Evolutionary conservation across 2,888 invertebrate genomes (phyloP).

Genomic region (Leuctra nigra): DNA sequence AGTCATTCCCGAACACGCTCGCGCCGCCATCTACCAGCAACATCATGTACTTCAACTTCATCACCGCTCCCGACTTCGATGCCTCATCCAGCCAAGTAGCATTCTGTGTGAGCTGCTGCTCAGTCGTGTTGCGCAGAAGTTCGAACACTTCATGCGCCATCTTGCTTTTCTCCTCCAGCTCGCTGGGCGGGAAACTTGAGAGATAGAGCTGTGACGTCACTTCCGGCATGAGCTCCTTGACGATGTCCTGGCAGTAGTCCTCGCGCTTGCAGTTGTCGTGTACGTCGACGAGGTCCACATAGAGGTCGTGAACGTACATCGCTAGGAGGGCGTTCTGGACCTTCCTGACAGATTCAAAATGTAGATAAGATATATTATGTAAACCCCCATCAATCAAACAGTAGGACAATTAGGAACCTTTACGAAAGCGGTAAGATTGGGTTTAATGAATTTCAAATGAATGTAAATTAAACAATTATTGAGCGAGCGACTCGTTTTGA

Average conservation of each 20-base stretch:
- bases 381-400: too few species aligned
- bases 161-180: not conserved
- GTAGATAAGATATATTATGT: too few species aligned
- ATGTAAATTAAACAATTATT: too few species aligned
- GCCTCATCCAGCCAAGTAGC: constrained; percentile 19
- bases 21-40: constrained; percentile 19
- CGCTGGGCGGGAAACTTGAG: constrained; percentile 21
- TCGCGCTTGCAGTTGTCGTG: constrained; percentile 17
- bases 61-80: not conserved
- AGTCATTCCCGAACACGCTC: constrained; percentile 11
- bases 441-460: too few species aligned
- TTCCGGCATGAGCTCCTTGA: constrained; percentile 27
- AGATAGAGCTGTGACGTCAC: constrained; percentile 28
- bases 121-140: not conserved
- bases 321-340: constrained; percentile 33
- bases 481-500: too few species aligned
- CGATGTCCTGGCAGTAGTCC: constrained; percentile 25
- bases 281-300: constrained; percentile 31
- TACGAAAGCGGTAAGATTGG: too few species aligned
- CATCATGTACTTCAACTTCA: constrained; percentile 16
- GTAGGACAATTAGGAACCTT: too few species aligned
- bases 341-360: too few species aligned
- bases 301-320: constrained; percentile 33
- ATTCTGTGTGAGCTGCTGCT: not conserved
- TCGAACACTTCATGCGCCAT: not conserved